Evolutionary conservation across 2,797 vertebrate genomes (phyloP).

Genomic region (Silurus aristotelis): DNA sequence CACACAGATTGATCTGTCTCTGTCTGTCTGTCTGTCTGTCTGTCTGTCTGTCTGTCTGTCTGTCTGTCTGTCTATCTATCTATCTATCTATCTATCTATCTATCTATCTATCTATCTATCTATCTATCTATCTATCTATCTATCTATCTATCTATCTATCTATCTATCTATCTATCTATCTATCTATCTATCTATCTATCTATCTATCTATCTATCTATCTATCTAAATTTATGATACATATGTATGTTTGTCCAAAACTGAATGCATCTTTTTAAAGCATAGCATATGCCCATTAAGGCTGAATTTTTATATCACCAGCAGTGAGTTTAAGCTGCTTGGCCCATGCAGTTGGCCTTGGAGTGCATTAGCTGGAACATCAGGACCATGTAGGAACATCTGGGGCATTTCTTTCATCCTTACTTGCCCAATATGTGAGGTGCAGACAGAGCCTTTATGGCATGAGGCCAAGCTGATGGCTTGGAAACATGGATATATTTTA

Average conservation of each 20-base stretch:
- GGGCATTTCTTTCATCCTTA: slow-evolving; percentile 25
- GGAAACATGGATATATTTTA: slow-evolving; percentile 55
- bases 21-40: too few species aligned
- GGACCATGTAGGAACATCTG: slow-evolving; percentile 23
- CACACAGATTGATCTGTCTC: too few species aligned
- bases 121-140: too few species aligned
- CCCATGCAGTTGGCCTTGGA: slow-evolving; percentile 10
- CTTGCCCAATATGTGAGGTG: slow-evolving; percentile 56
- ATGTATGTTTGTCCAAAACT: not conserved
- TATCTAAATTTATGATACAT: too few species aligned
- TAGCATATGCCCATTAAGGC: not conserved
- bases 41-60: too few species aligned
- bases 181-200: too few species aligned
- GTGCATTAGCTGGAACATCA: slow-evolving; percentile 23
- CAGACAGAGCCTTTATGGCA: slow-evolving; percentile 65
- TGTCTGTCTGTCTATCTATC: too few species aligned
- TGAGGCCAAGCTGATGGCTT: slow-evolving; percentile 59
- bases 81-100: too few species aligned
- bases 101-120: too few species aligned
- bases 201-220: too few species aligned
- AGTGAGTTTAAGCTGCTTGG: not conserved
- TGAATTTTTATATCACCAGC: not conserved
- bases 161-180: too few species aligned
- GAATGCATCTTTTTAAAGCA: not conserved
- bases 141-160: too few species aligned